Base-by-base conservation (phyloP, 1,140 invertebrate species). In the Neotoxoptera formosana region DNA sequence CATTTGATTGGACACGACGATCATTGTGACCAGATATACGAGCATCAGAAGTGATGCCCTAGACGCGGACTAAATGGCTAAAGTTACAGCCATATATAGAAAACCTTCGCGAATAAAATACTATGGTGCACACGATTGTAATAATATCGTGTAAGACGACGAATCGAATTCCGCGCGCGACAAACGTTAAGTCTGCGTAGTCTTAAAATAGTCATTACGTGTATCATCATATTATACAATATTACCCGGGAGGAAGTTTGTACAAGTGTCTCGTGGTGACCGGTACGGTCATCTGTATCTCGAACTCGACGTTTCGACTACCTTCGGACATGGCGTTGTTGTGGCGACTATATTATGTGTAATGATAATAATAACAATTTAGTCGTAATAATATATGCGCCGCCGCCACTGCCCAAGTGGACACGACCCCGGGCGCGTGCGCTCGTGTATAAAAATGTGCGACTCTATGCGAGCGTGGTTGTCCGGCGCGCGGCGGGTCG, bases 211-310 rank as follows among this genome's bases (percentile, higher is more conserved):
- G 9, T 30, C 14, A 76, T 67, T 67, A 60, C 8, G 47, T 25
- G 30, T n/a, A 60, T 14, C 30, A 17, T 30, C 6, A 17, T 53
- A 53, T 7, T 53, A 53, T 53, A n/a, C 17, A n/a, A 84, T 45
- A 20, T 36, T 93, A 93, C 91, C 91, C 91, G 8, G 91, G 81
- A 51, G 91, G 91, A 93, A 93, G 91, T 86, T 93, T 93, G 48
- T 93, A 93, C 48, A 93, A 56, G 25, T 93, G 91, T 83, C 91
- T 93, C 20, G 91, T 93, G 81, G 91, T 93, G 91, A 93, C 91
- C n/a, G 91, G 91, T 14, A 93, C 91, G 76, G 91, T 93, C 91
- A 93, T 93, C 41, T 93, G 91, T 84, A 93, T 93, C 81, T 93
- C 91, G 81, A 93, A 93, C 76, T 93, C 91, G 48, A 93, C 91